Evolutionary conservation across 2,888 invertebrate genomes (phyloP).

Genomic region (Agrilus mali): DNA sequence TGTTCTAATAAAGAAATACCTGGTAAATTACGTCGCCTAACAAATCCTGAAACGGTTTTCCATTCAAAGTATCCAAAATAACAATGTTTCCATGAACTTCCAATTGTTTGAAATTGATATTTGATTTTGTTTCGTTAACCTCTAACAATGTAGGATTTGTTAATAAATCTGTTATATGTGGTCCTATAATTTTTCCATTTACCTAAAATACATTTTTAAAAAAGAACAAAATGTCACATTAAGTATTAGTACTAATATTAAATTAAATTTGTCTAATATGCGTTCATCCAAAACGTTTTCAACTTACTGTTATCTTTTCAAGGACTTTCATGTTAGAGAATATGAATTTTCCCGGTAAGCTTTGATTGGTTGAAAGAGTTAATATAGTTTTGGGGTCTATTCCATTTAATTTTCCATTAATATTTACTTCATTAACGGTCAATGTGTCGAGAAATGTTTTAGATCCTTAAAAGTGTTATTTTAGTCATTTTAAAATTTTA

Average conservation of each 20-base stretch:
- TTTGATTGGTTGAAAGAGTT: slow-evolving; percentile 34
- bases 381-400: slow-evolving; percentile 36
- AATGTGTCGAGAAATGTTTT: slow-evolving; percentile 37
- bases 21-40: slow-evolving; percentile 38
- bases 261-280: no score
- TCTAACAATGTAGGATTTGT: slow-evolving; percentile 38
- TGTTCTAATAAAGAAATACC: slow-evolving; percentile 12
- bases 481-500: not conserved
- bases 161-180: slow-evolving; percentile 30
- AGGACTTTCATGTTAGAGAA: slow-evolving; percentile 41
- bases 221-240: no score
- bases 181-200: slow-evolving; percentile 36
- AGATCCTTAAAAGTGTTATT: slow-evolving; percentile 24
- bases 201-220: slow-evolving; percentile 29
- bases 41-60: slow-evolving; percentile 25
- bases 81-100: slow-evolving; percentile 38
- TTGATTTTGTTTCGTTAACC: slow-evolving; percentile 28
- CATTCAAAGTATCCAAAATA: slow-evolving; percentile 34
- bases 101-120: slow-evolving; percentile 36
- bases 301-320: slow-evolving; percentile 35
- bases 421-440: slow-evolving; percentile 27
- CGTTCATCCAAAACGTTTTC: no score
- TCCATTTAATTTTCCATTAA: slow-evolving; percentile 34
- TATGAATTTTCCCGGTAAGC: slow-evolving; percentile 33
- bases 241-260: no score